These are phyloP conservation scores for Pachyseris speciosa DNA, from an alignment of 64 coral and sea anemone species.

Conservation along the genomic window DNA sequence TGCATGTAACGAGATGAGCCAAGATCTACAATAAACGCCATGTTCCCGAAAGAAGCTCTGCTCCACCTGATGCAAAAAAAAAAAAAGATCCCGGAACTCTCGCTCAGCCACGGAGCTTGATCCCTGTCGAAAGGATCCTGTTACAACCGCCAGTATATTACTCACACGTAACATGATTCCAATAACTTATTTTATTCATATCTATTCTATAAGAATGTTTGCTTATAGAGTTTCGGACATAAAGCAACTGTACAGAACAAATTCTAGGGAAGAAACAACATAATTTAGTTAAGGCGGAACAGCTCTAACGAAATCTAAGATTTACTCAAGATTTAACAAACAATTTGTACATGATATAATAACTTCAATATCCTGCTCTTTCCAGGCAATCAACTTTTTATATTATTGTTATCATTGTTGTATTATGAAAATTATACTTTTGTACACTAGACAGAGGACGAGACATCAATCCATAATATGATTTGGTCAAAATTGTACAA, in stretches of 20 bases:
- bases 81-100: too few relatives aligned
- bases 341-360: slow-evolving; percentile 62
- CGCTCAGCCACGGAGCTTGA: too few relatives aligned
- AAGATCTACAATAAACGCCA: too few relatives aligned
- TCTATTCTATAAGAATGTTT: slow-evolving; percentile 57
- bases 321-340: slow-evolving; percentile 45
- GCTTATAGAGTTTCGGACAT: slow-evolving; percentile 23
- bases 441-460: background rate
- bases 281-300: slow-evolving; percentile 45
- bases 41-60: too few relatives aligned
- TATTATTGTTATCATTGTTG: slow-evolving; percentile 39
- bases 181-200: slow-evolving; percentile 61
- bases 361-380: slow-evolving; percentile 42
- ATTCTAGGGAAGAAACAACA: slow-evolving; percentile 28
- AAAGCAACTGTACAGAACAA: slow-evolving; percentile 40
- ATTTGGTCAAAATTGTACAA: slow-evolving; percentile 42
- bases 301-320: background rate
- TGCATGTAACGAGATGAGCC: too few relatives aligned
- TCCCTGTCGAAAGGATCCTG: too few relatives aligned
- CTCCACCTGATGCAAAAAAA: too few relatives aligned
- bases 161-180: slow-evolving; percentile 1
- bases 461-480: background rate
- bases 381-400: slow-evolving; percentile 49
- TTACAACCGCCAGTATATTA: background rate
- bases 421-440: slow-evolving; percentile 58